phyloP scores from a whole-genome alignment of 1,140 invertebrate species.

The Pogonomyrmex californicus region DNA sequence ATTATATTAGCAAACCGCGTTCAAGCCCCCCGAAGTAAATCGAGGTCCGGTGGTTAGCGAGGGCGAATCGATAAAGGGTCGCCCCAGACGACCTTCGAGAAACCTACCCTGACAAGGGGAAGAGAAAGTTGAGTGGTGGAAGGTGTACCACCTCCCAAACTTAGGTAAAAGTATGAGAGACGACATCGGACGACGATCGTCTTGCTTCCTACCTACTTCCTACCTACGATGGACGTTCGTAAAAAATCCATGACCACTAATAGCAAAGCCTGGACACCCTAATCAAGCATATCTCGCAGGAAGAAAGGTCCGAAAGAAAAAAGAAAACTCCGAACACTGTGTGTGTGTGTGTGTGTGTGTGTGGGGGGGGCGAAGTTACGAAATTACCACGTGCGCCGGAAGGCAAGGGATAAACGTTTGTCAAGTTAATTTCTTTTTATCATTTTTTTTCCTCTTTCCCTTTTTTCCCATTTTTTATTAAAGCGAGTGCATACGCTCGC shows the following conservation, averaged over 20 bases:
- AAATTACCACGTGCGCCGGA: background rate
- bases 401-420: background rate
- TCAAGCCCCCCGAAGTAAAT: slow-evolving; percentile 31
- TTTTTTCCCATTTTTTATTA: slow-evolving; percentile 26
- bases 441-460: background rate
- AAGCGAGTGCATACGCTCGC: slow-evolving; percentile 45
- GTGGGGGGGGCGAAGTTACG: background rate
- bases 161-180: slow-evolving; percentile 66
- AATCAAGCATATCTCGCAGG: slow-evolving; percentile 11
- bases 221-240: background rate
- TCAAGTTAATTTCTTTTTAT: slow-evolving; percentile 31
- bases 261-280: background rate
- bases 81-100: slow-evolving; percentile 84
- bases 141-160: slow-evolving; percentile 78
- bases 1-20: slow-evolving; percentile 39
- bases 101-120: slow-evolving; percentile 41
- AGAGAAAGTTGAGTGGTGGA: background rate
- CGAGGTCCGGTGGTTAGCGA: slow-evolving; percentile 48
- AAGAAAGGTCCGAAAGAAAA: too few relatives aligned
- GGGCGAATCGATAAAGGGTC: slow-evolving; percentile 81
- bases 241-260: slow-evolving; percentile 49
- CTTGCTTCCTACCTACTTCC: background rate
- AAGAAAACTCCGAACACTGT: background rate
- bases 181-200: slow-evolving; percentile 51
- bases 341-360: too few relatives aligned